Conservation (phyloP, 1,140 invertebrate genomes). For the Idris sp. region DNA sequence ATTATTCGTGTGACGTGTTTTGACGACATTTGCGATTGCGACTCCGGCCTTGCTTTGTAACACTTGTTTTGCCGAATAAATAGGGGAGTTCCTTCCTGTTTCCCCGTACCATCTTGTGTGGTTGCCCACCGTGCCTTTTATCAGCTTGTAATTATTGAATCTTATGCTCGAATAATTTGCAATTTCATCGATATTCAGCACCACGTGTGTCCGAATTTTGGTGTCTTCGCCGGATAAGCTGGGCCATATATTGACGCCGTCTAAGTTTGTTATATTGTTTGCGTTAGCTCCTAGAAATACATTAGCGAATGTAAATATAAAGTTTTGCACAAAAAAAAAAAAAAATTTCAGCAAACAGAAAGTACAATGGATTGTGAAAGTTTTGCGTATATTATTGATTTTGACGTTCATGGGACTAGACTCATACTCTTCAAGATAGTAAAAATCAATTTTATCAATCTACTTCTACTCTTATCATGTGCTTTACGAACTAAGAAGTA, state of each 20-base stretch:
- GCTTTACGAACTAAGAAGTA: too few species aligned
- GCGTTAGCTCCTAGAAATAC: constrained; percentile 28
- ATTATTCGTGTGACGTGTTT: constrained; percentile 21
- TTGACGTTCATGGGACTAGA: too few species aligned
- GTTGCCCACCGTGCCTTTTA: constrained; percentile 80
- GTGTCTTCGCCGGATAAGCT: constrained; percentile 78
- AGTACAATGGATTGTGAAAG: too few species aligned
- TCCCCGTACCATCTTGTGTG: constrained; percentile 82
- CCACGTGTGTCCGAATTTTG: constrained; percentile 80
- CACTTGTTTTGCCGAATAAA: constrained; percentile 76
- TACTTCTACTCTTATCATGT: too few species aligned
- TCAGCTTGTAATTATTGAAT: constrained; percentile 84
- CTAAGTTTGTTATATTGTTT: constrained; percentile 75
- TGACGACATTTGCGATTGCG: constrained; percentile 67
- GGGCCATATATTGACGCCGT: constrained; percentile 86
- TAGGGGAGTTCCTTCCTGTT: constrained; percentile 58
- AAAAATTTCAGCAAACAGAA: too few species aligned
- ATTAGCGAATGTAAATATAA: too few species aligned
- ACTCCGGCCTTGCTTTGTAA: constrained; percentile 76
- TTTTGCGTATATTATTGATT: too few species aligned
- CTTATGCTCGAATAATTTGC: constrained; percentile 81
- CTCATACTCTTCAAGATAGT: too few species aligned
- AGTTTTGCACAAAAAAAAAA: too few species aligned
- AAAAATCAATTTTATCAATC: too few species aligned
- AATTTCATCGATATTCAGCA: constrained; percentile 87